Base-by-base conservation (phyloP, 2,797 vertebrate genomes). In the Coendou prehensilis region DNA sequence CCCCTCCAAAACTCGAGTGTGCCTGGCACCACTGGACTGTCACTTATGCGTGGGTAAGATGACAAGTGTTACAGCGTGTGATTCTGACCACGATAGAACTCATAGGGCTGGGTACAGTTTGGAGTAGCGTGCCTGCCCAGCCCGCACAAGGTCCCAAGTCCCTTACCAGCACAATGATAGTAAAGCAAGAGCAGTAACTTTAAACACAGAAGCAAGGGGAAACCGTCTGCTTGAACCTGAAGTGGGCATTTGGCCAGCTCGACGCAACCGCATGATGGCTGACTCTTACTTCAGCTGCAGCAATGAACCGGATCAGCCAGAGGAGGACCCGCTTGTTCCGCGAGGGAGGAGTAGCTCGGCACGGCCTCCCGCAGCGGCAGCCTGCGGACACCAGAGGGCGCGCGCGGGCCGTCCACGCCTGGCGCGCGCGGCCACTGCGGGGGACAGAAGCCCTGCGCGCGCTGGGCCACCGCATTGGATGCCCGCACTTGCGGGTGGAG, bases 371-470 rank as follows among this genome's bases (percentile, higher is more conserved):
- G 28, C 75, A 54, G 22, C 61, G 2, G 30, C 41, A 22, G 26
- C 15, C 50, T 45, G 41, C 17, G 41, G 69, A 2, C 97, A 6
- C 83, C 93, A 98, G 97, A 33, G 97, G 96, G 97, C 94, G 94
- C 96, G 0, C 84, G 14, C 64, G 64, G 54, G 50, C 81, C 83
- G 56, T 56, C 28, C 33, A 41, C 63, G 57, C 22, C 28, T 17
- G 0, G n/a, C 47, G 54, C 9, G 54, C 9, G 0, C 30, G 5
- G 87, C 59, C 81, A 59, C 67, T 26, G 83, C 50, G 1, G 1
- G 2, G 4, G 26, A 64, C 30, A 15, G 71, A 13, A 2, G 45
- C 13, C 17, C 0, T 1, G 73, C 1, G 11, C 2, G 9, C 1
- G 18, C 50, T 47, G 10, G 2, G n/a, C 54, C 1, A 9, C 14